A percentile compares a stretch with the other conserved stretches of the same genome.
Conservation (phyloP, 2,888 invertebrate genomes). For the Phasia obesa region DNA sequence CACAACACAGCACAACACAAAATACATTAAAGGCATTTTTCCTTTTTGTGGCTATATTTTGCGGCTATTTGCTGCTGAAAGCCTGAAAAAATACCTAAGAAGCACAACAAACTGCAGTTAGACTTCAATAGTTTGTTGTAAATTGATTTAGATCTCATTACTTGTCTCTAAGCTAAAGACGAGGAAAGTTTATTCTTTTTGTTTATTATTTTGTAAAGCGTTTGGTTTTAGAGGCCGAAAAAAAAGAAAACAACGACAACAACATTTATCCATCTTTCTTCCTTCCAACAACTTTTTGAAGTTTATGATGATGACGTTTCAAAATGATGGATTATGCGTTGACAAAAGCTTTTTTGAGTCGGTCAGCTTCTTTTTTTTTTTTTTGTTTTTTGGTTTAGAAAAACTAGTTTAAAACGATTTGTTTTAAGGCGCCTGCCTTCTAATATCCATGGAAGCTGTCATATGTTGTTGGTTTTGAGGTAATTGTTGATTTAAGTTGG, state of each 20-base stretch:
- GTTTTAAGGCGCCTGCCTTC: conserved; percentile 63
- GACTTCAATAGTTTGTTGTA: conserved; percentile 57
- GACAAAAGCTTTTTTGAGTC: conserved; percentile 74
- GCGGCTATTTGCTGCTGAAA: conserved; percentile 2
- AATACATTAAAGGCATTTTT: conserved; percentile 27
- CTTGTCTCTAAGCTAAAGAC: conserved; percentile 47
- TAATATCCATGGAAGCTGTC: conserved; percentile 44
- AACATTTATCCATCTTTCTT: neutral
- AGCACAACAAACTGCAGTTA: conserved; percentile 43
- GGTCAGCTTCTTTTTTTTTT: too few species aligned
- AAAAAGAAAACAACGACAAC: neutral
- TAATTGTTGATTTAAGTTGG: neutral
- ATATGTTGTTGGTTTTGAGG: neutral
- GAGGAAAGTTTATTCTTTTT: conserved; percentile 11
- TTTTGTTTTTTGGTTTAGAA: too few species aligned
- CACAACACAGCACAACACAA: too few species aligned
- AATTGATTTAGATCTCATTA: conserved; percentile 73
- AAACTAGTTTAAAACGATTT: conserved; percentile 70
- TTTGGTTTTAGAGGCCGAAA: conserved; percentile 1
- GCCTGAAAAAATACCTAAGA: conserved; percentile 15
- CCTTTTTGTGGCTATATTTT: neutral
- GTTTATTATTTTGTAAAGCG: neutral
- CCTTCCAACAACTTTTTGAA: conserved; percentile 8
- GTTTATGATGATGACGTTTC: conserved; percentile 62
- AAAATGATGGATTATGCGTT: conserved; percentile 80